phyloP scores from a whole-genome alignment of 2,797 vertebrate genomes.

The Telmatherina bonti region DNA sequence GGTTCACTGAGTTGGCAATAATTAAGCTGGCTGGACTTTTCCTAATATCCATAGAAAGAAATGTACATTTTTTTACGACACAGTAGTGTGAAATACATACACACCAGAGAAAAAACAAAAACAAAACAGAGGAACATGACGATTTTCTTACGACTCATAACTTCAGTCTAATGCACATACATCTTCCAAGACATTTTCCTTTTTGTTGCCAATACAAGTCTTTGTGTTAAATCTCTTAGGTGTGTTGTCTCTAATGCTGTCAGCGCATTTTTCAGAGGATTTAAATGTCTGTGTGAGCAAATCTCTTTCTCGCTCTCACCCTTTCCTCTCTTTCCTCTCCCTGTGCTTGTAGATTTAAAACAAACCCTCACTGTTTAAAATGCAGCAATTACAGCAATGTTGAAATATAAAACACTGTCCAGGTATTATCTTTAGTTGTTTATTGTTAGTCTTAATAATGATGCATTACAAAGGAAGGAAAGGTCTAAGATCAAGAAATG shows the following conservation, averaged over 20 bases:
- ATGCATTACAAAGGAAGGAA: too few relatives aligned
- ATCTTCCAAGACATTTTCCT: conserved; percentile 13
- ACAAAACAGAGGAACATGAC: conserved; percentile 8
- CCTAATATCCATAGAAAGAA: background rate
- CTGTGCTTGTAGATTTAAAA: conserved; percentile 14
- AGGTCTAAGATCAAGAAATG: background rate
- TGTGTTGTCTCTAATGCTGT: conserved; percentile 53
- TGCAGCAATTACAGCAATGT: background rate
- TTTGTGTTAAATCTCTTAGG: conserved; percentile 44
- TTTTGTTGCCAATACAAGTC: conserved; percentile 36
- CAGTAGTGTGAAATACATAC: background rate
- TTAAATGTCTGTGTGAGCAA: conserved; percentile 60
- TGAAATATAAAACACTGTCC: background rate
- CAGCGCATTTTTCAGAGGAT: conserved; percentile 63
- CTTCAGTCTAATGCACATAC: conserved; percentile 22
- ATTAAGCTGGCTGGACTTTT: background rate
- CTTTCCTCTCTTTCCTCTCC: background rate
- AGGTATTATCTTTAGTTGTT: background rate
- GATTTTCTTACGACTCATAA: background rate
- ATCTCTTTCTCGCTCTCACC: conserved; percentile 33
- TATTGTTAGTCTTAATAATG: too few relatives aligned
- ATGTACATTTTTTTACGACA: background rate
- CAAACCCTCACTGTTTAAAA: conserved; percentile 13
- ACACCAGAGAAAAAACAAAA: conserved; percentile 1
- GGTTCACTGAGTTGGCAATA: conserved; percentile 30